Evolutionary conservation across 2,888 invertebrate species (phyloP).

Genomic region (Pemphredon lugubris): DNA sequence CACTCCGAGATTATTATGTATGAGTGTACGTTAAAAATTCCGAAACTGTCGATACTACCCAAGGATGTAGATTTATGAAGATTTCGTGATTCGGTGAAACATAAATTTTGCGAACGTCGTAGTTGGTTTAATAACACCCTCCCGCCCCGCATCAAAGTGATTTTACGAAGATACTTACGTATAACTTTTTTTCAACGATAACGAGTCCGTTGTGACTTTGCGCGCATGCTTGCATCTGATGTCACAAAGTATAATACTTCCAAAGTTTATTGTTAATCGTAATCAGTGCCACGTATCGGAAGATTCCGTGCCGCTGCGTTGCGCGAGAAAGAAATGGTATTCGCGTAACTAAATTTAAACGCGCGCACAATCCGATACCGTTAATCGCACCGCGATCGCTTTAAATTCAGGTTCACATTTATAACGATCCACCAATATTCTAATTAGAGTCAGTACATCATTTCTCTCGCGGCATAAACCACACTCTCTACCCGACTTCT

Average conservation of each 20-base stretch:
- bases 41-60: too few relatives aligned
- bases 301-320: not conserved
- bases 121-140: not conserved
- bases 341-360: not conserved
- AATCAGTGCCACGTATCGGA: not conserved
- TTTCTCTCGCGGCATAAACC: not conserved
- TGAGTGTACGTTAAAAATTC: too few relatives aligned
- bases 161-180: too few relatives aligned
- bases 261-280: too few relatives aligned
- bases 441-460: not conserved
- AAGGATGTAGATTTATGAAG: too few relatives aligned
- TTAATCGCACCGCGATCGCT: not conserved
- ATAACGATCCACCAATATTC: not conserved
- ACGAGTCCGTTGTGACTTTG: too few relatives aligned
- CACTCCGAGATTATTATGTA: too few relatives aligned
- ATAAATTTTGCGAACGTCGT: not conserved
- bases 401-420: not conserved
- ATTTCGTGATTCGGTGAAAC: too few relatives aligned
- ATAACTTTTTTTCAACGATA: too few relatives aligned
- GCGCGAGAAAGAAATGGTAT: conserved; percentile 6
- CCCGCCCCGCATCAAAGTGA: not conserved
- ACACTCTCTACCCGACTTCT: not conserved
- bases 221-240: too few relatives aligned
- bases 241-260: too few relatives aligned
- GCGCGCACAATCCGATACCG: not conserved